Base-by-base conservation (phyloP, 1,140 invertebrate species). In the Rhizoglyphus robini region DNA sequence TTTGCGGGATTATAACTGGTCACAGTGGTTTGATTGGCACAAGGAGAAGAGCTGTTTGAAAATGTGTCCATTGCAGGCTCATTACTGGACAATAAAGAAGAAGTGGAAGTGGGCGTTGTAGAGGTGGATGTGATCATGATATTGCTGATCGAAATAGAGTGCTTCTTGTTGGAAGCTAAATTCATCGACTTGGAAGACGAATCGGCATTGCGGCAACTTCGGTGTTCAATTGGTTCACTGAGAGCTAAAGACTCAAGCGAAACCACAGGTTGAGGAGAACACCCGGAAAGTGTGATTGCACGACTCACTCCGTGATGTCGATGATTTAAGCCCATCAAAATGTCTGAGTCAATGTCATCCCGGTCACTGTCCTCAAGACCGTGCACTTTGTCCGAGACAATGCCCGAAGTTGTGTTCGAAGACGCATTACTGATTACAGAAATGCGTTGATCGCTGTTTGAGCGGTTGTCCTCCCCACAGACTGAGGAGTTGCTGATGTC, bases 321-420 rank as follows among this genome's bases (percentile, higher is more conserved):
- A 60, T 60, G 58, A 23, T 60, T 46, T 32, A 51, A 51, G 3
- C 15, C 23, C 27, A 64, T 64, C 46, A 57, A 38, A 41, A 61
- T 15, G 63, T 32, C 62, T 25, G 25, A 41, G 25, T 38, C 36
- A 13, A 63, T 34, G 25, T 31, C 68, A 70, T 69, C 74, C 80
- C 79, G 79, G 75, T 83, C 82, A 73, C 80, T 81, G 68, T 93
- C 90, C 75, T 94, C 90, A 76, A 94, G 86, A 60, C 89, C 93
- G 74, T 92, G 89, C 54, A 94, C 88, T 68, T 88, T 82, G 75
- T 95, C 91, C 74, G 90, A 94, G 11, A 93, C 90, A 67, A 95
- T 94, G 51, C 91, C 91, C 4, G 90, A 93, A 2, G 91, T 94
- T 2, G 90, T 94, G 72, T 93, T 94, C 3, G 90, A 94, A 66